A percentile compares a stretch with the other conserved stretches of the same genome.
phyloP scores from a whole-genome alignment of 2,888 invertebrate species.

The Hydropsyche betteni region DNA sequence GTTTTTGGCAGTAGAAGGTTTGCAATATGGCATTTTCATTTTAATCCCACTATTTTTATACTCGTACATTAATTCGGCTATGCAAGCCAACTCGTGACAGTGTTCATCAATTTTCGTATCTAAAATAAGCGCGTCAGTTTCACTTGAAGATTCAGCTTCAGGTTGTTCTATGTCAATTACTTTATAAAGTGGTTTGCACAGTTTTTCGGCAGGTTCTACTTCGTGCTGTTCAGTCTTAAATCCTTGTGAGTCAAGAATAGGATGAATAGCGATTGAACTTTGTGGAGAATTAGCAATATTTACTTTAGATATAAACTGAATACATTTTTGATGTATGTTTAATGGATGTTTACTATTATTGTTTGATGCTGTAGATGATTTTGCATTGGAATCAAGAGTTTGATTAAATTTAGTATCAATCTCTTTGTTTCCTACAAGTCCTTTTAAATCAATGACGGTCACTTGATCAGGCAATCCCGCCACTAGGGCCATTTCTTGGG shows the following conservation, averaged over 20 bases:
- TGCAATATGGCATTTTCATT: slow-evolving; percentile 51
- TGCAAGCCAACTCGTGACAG: slow-evolving; percentile 43
- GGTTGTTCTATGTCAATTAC: slow-evolving; percentile 35
- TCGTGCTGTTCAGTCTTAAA: slow-evolving; percentile 26
- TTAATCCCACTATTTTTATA: slow-evolving; percentile 51
- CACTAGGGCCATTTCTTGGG: slow-evolving; percentile 66
- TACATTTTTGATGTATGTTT: slow-evolving; percentile 50
- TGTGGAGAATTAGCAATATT: slow-evolving; percentile 39
- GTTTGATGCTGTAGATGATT: slow-evolving; percentile 47
- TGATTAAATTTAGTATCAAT: slow-evolving; percentile 58
- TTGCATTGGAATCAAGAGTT: slow-evolving; percentile 55
- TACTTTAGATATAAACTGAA: slow-evolving; percentile 43
- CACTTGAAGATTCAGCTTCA: slow-evolving; percentile 45
- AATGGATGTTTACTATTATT: slow-evolving; percentile 58
- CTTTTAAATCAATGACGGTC: slow-evolving; percentile 49
- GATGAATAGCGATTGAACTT: slow-evolving; percentile 42
- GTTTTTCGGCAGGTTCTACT: slow-evolving; percentile 39
- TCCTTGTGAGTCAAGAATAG: slow-evolving; percentile 37
- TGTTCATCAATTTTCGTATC: slow-evolving; percentile 41
- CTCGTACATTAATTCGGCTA: slow-evolving; percentile 49
- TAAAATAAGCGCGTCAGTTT: slow-evolving; percentile 41
- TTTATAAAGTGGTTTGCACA: slow-evolving; percentile 37
- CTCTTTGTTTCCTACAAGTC: slow-evolving; percentile 59
- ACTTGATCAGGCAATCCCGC: slow-evolving; percentile 60
- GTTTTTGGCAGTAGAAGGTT: slow-evolving; percentile 46